Conservation (phyloP, 1,140 invertebrate species). For the Lepidurus apus region DNA sequence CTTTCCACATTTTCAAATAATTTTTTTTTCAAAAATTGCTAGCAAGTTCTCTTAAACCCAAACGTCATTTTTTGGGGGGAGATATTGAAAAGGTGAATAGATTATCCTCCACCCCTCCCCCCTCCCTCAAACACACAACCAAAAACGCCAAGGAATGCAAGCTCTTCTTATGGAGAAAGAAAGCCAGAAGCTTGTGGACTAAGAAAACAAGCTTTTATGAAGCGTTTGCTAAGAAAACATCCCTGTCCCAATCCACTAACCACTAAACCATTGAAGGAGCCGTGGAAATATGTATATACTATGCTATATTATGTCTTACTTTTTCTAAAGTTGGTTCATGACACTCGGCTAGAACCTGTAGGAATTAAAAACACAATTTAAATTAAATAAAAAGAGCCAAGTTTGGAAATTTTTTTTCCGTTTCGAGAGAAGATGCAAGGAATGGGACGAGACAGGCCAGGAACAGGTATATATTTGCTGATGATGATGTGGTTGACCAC, state of each 20-base stretch:
- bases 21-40: not conserved
- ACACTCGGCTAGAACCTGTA: no score
- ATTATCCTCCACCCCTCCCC: not conserved
- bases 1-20: not conserved
- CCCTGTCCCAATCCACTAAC: slow-evolving; percentile 20
- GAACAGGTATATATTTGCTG: not conserved
- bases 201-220: slow-evolving; percentile 20
- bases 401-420: no score
- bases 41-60: no score
- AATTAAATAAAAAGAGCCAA: no score
- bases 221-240: slow-evolving; percentile 19
- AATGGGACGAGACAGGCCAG: no score
- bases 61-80: not conserved
- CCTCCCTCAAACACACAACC: not conserved
- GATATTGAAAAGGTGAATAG: not conserved
- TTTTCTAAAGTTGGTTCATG: no score
- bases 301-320: no score
- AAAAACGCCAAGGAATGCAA: not conserved
- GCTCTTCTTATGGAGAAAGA: not conserved
- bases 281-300: no score
- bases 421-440: no score
- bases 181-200: slow-evolving; percentile 21
- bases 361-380: no score
- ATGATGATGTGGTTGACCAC: slow-evolving; percentile 1
- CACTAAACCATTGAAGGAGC: not conserved